Percentiles rank a stretch among this genome's conserved stretches.
Conservation (phyloP, 2,797 vertebrate species). For the Mus spretus region DNA sequence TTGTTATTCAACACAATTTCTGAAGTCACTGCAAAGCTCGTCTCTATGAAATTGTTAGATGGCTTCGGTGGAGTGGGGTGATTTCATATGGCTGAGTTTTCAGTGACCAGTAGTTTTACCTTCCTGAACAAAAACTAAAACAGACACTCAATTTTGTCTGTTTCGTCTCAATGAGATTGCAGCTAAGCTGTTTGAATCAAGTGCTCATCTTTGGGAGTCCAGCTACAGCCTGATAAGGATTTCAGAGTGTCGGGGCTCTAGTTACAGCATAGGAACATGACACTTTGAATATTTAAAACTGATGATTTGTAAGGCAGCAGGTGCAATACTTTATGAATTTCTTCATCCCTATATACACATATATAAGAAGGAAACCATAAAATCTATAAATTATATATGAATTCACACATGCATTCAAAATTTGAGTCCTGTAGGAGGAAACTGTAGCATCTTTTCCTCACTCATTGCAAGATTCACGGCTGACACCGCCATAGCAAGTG, state of each 20-base stretch:
- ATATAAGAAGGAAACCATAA: neutral
- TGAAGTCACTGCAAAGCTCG: neutral
- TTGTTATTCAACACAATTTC: neutral
- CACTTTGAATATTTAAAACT: neutral
- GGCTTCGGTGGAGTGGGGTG: neutral
- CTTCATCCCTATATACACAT: neutral
- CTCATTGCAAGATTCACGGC: neutral
- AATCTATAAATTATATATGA: neutral
- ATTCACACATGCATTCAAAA: neutral
- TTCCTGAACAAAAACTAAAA: slow-evolving; percentile 41
- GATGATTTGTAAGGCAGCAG: neutral
- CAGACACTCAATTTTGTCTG: neutral
- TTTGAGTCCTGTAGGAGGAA: neutral
- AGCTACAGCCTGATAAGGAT: neutral
- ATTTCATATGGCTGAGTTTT: slow-evolving; percentile 2
- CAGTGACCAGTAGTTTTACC: slow-evolving; percentile 1
- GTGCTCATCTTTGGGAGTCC: neutral
- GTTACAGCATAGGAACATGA: neutral
- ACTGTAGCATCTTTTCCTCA: neutral
- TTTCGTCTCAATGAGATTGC: neutral
- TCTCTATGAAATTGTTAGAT: neutral
- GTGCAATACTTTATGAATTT: neutral
- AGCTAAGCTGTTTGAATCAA: neutral
- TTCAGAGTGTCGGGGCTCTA: neutral
- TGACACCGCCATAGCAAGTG: neutral